These are phyloP conservation scores for Plebejus anna DNA, from an alignment of 2,888 invertebrate genomes.

Conservation along the genomic window DNA sequence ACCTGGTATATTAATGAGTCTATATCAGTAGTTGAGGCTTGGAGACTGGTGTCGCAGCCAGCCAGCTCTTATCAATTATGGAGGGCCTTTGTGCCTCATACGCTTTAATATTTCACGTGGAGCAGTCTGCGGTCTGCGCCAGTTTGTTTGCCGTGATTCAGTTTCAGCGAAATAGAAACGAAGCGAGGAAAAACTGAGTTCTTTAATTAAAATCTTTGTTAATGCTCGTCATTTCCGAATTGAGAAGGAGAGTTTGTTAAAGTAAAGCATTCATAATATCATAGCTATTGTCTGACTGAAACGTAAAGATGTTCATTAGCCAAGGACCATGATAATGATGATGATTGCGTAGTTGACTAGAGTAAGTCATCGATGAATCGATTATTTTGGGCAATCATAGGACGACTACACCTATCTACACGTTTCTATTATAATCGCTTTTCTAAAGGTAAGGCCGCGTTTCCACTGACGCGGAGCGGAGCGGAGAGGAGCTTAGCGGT, in stretches of 20 bases:
- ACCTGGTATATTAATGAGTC: slow-evolving; percentile 10
- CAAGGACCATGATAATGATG: no score
- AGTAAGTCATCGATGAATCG: no score
- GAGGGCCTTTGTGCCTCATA: slow-evolving; percentile 52
- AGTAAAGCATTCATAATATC: background rate
- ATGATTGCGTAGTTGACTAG: no score
- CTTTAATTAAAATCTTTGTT: background rate
- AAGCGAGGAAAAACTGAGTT: background rate
- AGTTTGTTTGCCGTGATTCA: slow-evolving; percentile 48
- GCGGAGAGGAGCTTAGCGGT: no score
- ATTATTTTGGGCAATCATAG: no score
- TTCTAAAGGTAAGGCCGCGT: no score
- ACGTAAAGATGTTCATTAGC: no score
- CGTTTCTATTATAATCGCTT: no score
- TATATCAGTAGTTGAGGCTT: slow-evolving; percentile 1
- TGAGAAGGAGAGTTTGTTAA: background rate
- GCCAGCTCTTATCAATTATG: slow-evolving; percentile 66
- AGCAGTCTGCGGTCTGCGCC: slow-evolving; percentile 67
- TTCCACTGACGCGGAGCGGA: no score
- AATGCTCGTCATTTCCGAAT: background rate
- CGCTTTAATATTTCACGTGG: slow-evolving; percentile 71
- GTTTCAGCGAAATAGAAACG: background rate
- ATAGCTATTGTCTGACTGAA: no score
- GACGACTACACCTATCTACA: no score
- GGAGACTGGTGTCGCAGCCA: slow-evolving; percentile 49